Evolutionary conservation across 2,113 vertebrate species (phyloP), one percentile per base, ranked within the genome.

Genomic region (Corvus moneduloides): DNA sequence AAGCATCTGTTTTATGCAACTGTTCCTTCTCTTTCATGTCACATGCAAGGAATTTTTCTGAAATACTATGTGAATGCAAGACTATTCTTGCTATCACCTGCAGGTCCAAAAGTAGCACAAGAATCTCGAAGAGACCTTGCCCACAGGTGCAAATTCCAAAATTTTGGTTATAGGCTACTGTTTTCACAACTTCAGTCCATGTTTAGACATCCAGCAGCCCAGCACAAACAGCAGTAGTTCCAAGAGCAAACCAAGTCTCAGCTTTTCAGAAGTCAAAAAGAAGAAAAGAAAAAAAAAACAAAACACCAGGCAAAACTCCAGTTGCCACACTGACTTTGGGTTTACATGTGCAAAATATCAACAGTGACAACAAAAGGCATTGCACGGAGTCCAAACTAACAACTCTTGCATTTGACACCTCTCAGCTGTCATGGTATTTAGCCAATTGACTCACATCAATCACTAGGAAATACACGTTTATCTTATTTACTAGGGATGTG

Each of bases 221-320:
- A 76, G 35, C 19, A 82, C 8, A 55, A 83, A 52, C 33, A 76
- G n/a, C 55, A 52, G 28, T 12, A 81, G n/a, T 28, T 74, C 37
- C 22, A 74, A 74, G 17, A 69, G 28, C 16, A 37, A 82, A 63
- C 23, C 16, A 46, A 72, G 20, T 27, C n/a, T 43, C 18, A 80
- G 30, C 35, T 83, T 88, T 49, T 22, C 71, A 85, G 52, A 79
- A 56, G 16, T 10, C 1, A 22, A 54, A 77, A 41, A 44, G 30
- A n/a, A 26, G 3, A 23, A 15, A 49, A 21, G 27, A 19, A 10
- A 15, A 59, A 1, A 1, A 1, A 8, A 35, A 13, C 27, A 41
- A 21, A 17, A 0, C 13, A 54, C 7, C 9, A 62, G 4, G 22
- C 11, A 67, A 71, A 88, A 46, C 8, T 62, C 23, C 52, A 86